Base-by-base conservation (phyloP, 2,113 vertebrate species). In the Capreolus pygargus region DNA sequence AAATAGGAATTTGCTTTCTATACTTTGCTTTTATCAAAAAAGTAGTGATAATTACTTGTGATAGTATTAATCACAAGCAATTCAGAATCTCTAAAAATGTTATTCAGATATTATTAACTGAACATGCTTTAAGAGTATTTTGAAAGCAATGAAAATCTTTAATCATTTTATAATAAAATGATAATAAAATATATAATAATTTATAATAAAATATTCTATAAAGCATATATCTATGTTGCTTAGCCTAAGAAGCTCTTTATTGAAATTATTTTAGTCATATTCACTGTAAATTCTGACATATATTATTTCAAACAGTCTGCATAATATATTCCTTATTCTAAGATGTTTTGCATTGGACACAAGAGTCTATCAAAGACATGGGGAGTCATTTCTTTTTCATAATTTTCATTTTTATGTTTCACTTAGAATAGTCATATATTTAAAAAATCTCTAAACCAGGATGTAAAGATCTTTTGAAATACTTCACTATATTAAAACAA, bases 401-500 rank as follows among this genome's bases (percentile, higher is more conserved):
- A 1, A 45, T 61, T 93, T 78, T 95, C 4, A 79, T 61, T n/a
- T 5, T 2, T 60, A 33, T 36, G 7, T 74, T 87, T 93, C 13
- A 64, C 25, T 4, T 79, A 28, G 23, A 50, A 30, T 47, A 52
- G 64, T 92, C 12, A 79, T 4, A 25, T 3, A 2, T 91, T 7
- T 92, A 58, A 67, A 17, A 67, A 83, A 50, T 79, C 11, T 79
- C 78, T 95, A 88, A 67, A 91, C 90, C 28, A 33, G 94, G 9
- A 74, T 47, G 15, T 76, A 88, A 97, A 97, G 50, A 17, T 2
- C 7, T 86, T 97, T 85, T 94, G 39, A 95, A 97, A 97, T 97
- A 21, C 4, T 81, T 19, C 97, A 61, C 30, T 93, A 70, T 11
- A 55, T 16, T 92, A 89, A 95, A 11, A 91, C 21, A 97, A 96